These are phyloP conservation scores for Pheosia gnoma DNA, from an alignment of 2,888 invertebrate genomes.

Conservation along the genomic window DNA sequence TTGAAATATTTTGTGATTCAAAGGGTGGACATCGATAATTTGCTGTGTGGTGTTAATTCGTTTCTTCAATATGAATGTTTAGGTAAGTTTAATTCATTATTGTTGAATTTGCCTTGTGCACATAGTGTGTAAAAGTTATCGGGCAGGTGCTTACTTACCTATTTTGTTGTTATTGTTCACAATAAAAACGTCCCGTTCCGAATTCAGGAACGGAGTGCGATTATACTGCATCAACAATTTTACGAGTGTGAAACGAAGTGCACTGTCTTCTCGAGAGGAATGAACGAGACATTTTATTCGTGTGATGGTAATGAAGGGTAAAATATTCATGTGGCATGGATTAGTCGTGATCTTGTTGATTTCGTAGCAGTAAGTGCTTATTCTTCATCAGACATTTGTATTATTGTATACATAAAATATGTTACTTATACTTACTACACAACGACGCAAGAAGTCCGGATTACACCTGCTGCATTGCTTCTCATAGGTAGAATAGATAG, in stretches of 20 bases:
- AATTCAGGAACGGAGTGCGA: background rate
- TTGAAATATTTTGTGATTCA: constrained; percentile 25
- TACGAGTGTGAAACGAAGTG: background rate
- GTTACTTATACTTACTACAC: no score
- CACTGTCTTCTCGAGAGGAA: constrained; percentile 11
- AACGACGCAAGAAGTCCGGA: no score
- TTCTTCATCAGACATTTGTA: no score
- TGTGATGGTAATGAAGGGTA: constrained; percentile 27
- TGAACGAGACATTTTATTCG: constrained; percentile 3
- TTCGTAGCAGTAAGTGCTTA: background rate
- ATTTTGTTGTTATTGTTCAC: background rate
- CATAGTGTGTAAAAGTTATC: background rate
- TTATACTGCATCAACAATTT: constrained; percentile 6
- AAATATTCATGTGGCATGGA: background rate
- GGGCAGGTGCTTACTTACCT: background rate
- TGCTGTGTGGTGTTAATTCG: constrained; percentile 14
- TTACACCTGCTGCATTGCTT: no score
- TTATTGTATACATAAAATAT: no score
- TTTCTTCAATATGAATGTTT: constrained; percentile 6
- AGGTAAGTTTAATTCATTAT: constrained; percentile 6
- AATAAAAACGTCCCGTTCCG: constrained; percentile 2
- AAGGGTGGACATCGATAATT: constrained; percentile 13
- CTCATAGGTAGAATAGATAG: no score
- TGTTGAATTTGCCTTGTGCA: background rate
- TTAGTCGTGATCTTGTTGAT: background rate